Conservation (phyloP, 2,888 invertebrate genomes). For the Chrysodeixis includens region DNA sequence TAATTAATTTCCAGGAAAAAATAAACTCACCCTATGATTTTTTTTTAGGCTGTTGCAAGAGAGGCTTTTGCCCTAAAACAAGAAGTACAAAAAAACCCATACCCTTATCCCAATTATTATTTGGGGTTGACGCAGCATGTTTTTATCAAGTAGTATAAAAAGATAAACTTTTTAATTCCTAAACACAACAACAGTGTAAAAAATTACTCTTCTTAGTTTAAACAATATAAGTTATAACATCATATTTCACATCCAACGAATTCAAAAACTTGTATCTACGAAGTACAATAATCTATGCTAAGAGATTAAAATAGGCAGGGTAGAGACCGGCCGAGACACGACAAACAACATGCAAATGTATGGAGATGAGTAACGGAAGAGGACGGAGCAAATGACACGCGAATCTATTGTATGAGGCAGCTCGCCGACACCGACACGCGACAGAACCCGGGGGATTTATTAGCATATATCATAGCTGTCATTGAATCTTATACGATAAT, state of each 20-base stretch:
- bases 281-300: conserved; percentile 15
- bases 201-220: no score
- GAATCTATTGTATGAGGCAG: conserved; percentile 44
- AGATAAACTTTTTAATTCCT: no score
- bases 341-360: conserved; percentile 60
- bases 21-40: no score
- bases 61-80: no score
- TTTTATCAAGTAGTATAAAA: no score
- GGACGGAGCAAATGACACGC: conserved; percentile 51
- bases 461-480: conserved; percentile 26
- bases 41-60: no score
- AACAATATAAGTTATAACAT: no score
- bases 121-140: no score
- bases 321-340: conserved; percentile 32
- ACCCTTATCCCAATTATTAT: no score
- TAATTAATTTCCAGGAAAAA: no score
- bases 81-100: no score
- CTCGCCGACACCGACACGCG: conserved; percentile 14
- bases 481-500: conserved; percentile 6
- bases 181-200: no score
- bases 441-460: conserved; percentile 31
- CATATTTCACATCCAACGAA: conserved; percentile 17
- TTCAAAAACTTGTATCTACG: conserved; percentile 12
- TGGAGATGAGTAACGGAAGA: conserved; percentile 54
- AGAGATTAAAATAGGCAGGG: conserved; percentile 41